phyloP scores from a whole-genome alignment of 1,140 invertebrate genomes.

The Cydia pomonella region DNA sequence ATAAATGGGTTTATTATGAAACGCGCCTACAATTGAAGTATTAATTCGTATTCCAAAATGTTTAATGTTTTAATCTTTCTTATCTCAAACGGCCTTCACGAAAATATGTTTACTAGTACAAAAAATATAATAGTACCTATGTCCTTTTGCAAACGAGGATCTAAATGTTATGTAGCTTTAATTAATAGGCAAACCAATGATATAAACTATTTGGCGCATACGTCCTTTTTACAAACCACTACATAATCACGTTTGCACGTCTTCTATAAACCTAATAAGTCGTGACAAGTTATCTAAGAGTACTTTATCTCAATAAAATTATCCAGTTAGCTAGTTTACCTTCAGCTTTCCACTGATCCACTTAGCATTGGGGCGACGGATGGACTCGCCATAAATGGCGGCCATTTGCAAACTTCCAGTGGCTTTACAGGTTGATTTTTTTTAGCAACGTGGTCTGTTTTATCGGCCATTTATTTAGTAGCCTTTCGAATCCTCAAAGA shows the following conservation, averaged over 20 bases:
- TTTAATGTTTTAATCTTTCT: no score
- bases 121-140: no score
- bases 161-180: neutral
- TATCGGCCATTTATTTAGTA: neutral
- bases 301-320: conserved; percentile 20
- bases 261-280: conserved; percentile 9
- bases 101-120: no score
- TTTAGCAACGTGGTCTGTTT: neutral
- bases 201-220: neutral
- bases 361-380: conserved; percentile 9
- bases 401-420: conserved; percentile 19
- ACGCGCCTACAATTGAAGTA: no score
- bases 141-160: no score
- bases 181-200: no score
- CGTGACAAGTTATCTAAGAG: conserved; percentile 25
- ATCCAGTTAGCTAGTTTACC: conserved; percentile 16
- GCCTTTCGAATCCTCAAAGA: no score
- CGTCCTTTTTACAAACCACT: neutral
- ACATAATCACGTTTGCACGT: neutral
- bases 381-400: conserved; percentile 14
- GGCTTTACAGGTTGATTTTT: neutral
- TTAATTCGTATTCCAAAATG: no score
- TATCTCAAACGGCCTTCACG: no score
- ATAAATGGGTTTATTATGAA: no score
- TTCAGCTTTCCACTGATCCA: conserved; percentile 29